Conservation (phyloP, 2,113 vertebrate species). For the Leptobrachium ailaonicum region DNA sequence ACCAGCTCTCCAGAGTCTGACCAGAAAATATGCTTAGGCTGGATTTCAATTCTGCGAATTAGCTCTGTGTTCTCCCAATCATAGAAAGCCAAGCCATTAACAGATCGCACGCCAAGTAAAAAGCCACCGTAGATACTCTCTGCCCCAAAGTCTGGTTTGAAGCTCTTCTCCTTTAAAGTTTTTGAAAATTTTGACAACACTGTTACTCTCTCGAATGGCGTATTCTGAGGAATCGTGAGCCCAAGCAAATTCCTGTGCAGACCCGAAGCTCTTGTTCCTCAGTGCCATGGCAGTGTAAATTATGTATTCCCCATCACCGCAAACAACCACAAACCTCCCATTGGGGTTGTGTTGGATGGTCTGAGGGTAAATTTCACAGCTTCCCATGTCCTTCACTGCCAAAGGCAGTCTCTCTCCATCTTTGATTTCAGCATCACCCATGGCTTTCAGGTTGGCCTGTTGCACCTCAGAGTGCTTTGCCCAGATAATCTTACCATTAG, state of each 20-base stretch:
- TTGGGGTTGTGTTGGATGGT: slow-evolving; percentile 98
- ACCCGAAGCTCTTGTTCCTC: slow-evolving; percentile 98
- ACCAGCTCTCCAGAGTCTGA: slow-evolving; percentile 98
- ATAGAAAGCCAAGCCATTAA: slow-evolving; percentile 95
- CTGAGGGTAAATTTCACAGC: slow-evolving; percentile 98
- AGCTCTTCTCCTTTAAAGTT: slow-evolving; percentile 98
- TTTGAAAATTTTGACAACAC: slow-evolving; percentile 96
- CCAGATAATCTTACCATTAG: slow-evolving; percentile 98
- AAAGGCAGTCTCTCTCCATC: slow-evolving; percentile 93
- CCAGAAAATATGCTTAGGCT: slow-evolving; percentile 99
- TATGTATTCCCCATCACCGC: slow-evolving; percentile 97
- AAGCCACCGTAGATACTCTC: slow-evolving; percentile 98
- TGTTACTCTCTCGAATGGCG: slow-evolving; percentile 95
- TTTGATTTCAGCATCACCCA: slow-evolving; percentile 97
- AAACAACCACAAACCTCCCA: slow-evolving; percentile 97
- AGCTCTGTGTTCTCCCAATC: slow-evolving; percentile 98
- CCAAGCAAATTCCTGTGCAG: slow-evolving; percentile 97
- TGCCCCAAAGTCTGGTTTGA: slow-evolving; percentile 98
- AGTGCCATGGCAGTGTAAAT: slow-evolving; percentile 98
- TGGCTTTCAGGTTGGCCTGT: slow-evolving; percentile 98
- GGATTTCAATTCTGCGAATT: slow-evolving; percentile 96
- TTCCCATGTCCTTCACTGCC: slow-evolving; percentile 98
- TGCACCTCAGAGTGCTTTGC: slow-evolving; percentile 97
- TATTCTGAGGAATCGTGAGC: slow-evolving; percentile 98
- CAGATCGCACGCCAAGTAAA: slow-evolving; percentile 89